Base-by-base conservation (phyloP, 2,888 invertebrate species). In the Brachylomia viminalis region DNA sequence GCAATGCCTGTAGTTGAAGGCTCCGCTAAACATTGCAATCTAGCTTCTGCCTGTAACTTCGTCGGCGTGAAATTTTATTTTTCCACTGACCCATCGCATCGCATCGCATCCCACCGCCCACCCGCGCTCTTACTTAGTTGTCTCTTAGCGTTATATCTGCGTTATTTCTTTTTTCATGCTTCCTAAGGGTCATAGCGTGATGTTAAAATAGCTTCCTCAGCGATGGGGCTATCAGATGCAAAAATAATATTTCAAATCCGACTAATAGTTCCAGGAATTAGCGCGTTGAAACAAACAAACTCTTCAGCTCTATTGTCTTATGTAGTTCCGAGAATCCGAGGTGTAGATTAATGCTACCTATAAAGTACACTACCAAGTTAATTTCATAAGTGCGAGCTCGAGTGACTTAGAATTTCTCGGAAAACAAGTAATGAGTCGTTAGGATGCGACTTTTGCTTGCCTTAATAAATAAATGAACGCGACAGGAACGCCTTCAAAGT, bases 401-500 rank as follows among this genome's bases (percentile, higher is more conserved):
- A 33, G 11, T 47, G 11, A 56, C n/a, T 30, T 30, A 52, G 17
- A 27, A 47, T 30, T 30, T 52, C 45, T 54, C 17, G 13, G 10
- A 68, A 64, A 27, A n/a, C 2, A 38, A 33, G 6, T 49, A 5
- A 56, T n/a, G 15, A 20, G 2, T 45, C 7, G 30, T 20, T 20
- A 42, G 6, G 10, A 66, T 27, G n/a, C 11, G 20, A 64, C 27
- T 45, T 58, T 71, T 7, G 3, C 30, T 10, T 42, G 52, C n/a
- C 30, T 56, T 54, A 33, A n/a, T 49, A n/a, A 52, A 59, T 47
- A 59, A 49, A 52, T 52, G 2, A 64, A 49, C 8, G 30, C 56
- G 20, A 62, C 38, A 30, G 13, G 62, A 79, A 77, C 17, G 17
- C 70, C 42, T 68, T 42, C 56, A 72, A 64, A 66, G 73, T 38